Evolutionary conservation across 2,113 vertebrate species (phyloP).

Genomic region (Hyaena hyaena): DNA sequence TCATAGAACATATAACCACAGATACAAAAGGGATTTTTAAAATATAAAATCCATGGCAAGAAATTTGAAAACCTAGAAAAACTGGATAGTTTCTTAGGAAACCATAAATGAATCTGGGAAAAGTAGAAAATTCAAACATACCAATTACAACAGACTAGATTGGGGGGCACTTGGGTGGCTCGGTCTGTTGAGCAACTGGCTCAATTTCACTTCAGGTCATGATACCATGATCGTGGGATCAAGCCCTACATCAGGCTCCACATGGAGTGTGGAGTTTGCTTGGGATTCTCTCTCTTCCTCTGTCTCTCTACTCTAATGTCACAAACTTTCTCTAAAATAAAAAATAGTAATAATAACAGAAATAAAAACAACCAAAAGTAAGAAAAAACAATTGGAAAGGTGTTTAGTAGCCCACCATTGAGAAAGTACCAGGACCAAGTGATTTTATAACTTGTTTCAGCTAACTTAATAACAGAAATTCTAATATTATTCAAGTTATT

Average conservation of each 20-base stretch:
- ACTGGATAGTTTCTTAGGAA: too few relatives aligned
- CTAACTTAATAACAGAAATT: not conserved
- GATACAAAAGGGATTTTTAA: not conserved
- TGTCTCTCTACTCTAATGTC: not conserved
- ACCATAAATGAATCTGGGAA: too few relatives aligned
- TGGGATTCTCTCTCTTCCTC: not conserved
- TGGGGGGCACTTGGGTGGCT: not conserved
- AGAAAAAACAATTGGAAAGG: not conserved
- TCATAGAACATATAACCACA: not conserved
- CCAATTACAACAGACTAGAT: too few relatives aligned
- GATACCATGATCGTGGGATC: not conserved
- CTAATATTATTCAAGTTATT: not conserved
- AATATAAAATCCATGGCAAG: not conserved
- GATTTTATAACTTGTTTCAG: not conserved
- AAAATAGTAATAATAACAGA: too few relatives aligned
- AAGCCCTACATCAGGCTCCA: not conserved
- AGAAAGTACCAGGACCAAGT: not conserved
- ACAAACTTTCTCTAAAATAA: too few relatives aligned
- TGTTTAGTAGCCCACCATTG: not conserved
- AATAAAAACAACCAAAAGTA: too few relatives aligned
- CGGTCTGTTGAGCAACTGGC: not conserved
- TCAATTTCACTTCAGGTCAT: not conserved
- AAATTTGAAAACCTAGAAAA: too few relatives aligned
- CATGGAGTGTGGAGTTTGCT: not conserved
- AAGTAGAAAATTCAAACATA: too few relatives aligned